These are phyloP conservation scores for Drosophila nigrodunni DNA, from an alignment of 1,140 invertebrate genomes.

Conservation along the genomic window DNA sequence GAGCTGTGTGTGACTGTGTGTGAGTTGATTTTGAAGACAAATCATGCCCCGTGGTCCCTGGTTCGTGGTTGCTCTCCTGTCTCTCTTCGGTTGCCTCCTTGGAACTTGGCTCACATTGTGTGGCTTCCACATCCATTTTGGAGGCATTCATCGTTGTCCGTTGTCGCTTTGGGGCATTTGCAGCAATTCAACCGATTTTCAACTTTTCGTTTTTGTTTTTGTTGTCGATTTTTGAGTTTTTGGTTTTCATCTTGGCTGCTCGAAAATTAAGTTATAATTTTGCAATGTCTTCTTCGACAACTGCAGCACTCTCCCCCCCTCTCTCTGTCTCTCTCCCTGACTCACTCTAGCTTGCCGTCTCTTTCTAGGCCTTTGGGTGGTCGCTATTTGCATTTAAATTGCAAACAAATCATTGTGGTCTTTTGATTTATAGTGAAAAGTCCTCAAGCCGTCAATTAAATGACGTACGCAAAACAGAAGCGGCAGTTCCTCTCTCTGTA, in stretches of 20 bases:
- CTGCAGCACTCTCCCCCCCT: background rate
- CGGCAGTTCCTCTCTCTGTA: conserved; percentile 3
- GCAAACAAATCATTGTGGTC: conserved; percentile 75
- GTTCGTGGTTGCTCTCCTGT: background rate
- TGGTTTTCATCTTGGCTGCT: conserved; percentile 46
- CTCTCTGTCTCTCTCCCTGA: background rate
- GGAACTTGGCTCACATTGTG: conserved; percentile 57
- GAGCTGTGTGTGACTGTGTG: conserved; percentile 14
- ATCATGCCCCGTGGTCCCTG: conserved; percentile 69
- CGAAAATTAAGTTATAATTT: conserved; percentile 82
- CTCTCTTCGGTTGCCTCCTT: background rate
- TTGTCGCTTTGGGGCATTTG: conserved; percentile 50
- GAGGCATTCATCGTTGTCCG: conserved; percentile 47
- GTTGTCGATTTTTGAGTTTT: conserved; percentile 45
- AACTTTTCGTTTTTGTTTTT: conserved; percentile 11
- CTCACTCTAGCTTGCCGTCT: background rate
- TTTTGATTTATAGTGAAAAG: conserved; percentile 78
- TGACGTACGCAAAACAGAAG: conserved; percentile 45
- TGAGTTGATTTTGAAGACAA: conserved; percentile 72
- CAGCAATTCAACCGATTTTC: conserved; percentile 44
- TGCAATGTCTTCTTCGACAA: conserved; percentile 44
- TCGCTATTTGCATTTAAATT: conserved; percentile 82
- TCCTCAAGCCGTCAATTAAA: conserved; percentile 69
- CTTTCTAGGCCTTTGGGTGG: conserved; percentile 53
- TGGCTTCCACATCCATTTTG: conserved; percentile 66